phyloP scores from a whole-genome alignment of 2,113 vertebrate species.

The Dendrocopos noguchii region DNA sequence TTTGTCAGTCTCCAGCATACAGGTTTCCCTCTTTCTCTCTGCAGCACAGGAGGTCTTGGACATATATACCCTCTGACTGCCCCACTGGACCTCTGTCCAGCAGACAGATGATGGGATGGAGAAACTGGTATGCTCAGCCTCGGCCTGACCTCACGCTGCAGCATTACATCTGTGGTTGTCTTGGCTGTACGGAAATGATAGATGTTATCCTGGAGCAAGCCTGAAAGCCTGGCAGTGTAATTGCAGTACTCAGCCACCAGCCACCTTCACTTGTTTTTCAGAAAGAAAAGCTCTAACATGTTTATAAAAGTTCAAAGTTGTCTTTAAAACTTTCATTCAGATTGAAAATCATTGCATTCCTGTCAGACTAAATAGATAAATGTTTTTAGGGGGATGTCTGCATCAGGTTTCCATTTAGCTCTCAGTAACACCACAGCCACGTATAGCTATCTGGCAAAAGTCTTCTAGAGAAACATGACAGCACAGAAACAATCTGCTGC shows the following conservation, averaged over 20 bases:
- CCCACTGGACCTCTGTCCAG: not conserved
- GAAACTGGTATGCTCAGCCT: not conserved
- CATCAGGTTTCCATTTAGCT: not conserved
- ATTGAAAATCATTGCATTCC: not conserved
- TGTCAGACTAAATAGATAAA: not conserved
- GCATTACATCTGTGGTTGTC: rapidly evolving
- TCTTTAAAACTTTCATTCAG: not conserved
- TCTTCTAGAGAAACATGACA: not conserved
- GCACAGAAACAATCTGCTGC: not conserved
- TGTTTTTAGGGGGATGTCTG: not conserved
- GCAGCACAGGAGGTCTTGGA: not conserved
- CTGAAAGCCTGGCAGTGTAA: not conserved
- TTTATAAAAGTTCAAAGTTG: not conserved
- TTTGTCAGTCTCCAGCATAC: not conserved
- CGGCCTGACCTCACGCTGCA: not conserved
- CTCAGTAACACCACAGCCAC: not conserved
- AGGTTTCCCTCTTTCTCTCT: not conserved
- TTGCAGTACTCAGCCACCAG: not conserved
- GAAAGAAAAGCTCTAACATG: not conserved
- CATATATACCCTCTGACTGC: too few species aligned
- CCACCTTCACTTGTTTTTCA: not conserved
- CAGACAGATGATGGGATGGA: not conserved
- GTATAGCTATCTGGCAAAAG: not conserved
- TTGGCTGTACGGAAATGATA: not conserved
- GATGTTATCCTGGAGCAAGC: not conserved